These are phyloP conservation scores for Hypena proboscidalis DNA, from an alignment of 2,888 invertebrate genomes.

Conservation along the genomic window DNA sequence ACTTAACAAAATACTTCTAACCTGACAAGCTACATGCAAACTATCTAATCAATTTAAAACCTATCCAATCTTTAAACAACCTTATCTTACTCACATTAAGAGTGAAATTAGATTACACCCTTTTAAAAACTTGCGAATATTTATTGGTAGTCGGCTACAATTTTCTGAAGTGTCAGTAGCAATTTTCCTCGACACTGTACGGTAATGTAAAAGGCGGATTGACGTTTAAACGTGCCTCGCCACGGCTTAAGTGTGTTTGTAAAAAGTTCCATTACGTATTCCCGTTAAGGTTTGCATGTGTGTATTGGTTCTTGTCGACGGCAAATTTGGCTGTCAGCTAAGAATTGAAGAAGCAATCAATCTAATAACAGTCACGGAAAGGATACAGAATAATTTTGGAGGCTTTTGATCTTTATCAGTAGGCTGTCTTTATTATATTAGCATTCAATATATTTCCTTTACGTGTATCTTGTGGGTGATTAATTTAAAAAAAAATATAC, in stretches of 20 bases:
- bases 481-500: too few species aligned
- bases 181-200: slow-evolving; percentile 42
- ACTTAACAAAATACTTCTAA: slow-evolving; percentile 36
- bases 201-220: slow-evolving; percentile 40
- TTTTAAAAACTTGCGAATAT: slow-evolving; percentile 20
- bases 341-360: too few species aligned
- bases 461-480: too few species aligned
- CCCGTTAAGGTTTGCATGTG: slow-evolving; percentile 9
- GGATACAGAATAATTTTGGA: too few species aligned
- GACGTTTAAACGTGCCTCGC: slow-evolving; percentile 34
- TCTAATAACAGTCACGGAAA: too few species aligned
- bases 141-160: slow-evolving; percentile 39
- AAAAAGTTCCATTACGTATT: slow-evolving; percentile 35
- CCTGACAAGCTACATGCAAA: slow-evolving; percentile 34
- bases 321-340: not conserved
- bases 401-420: too few species aligned
- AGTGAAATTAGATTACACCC: slow-evolving; percentile 7
- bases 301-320: not conserved
- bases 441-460: too few species aligned
- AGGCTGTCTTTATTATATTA: too few species aligned
- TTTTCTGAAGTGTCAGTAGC: slow-evolving; percentile 52
- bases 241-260: slow-evolving; percentile 20
- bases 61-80: not conserved
- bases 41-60: slow-evolving; percentile 34
- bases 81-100: not conserved